phyloP scores from a whole-genome alignment of 2,113 vertebrate genomes.

The Gasterosteus aculeatus region DNA sequence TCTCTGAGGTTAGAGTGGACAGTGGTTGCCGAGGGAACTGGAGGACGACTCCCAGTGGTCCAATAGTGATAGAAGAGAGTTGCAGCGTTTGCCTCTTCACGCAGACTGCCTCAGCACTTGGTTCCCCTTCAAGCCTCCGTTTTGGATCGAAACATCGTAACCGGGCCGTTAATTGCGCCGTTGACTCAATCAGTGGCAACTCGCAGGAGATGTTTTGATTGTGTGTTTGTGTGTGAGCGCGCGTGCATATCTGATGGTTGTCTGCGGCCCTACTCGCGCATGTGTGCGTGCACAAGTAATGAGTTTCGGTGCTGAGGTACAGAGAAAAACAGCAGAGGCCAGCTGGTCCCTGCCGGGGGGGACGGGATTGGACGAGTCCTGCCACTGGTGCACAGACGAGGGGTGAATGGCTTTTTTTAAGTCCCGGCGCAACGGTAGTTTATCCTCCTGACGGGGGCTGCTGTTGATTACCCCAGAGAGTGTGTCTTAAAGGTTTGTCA shows the following conservation, averaged over 20 bases:
- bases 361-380: constrained; percentile 47
- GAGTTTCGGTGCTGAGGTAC: constrained; percentile 70
- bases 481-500: constrained; percentile 49
- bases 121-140: constrained; percentile 57
- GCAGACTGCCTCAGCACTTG: constrained; percentile 70
- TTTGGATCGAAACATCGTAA: constrained; percentile 72
- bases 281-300: constrained; percentile 49
- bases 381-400: constrained; percentile 50
- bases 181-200: constrained; percentile 73
- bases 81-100: constrained; percentile 62
- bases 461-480: constrained; percentile 66
- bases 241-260: constrained; percentile 24
- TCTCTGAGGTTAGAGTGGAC: constrained; percentile 37
- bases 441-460: constrained; percentile 51
- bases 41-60: constrained; percentile 60
- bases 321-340: constrained; percentile 56
- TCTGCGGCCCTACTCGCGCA: constrained; percentile 27
- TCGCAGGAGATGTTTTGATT: constrained; percentile 46
- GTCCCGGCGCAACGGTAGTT: constrained; percentile 29
- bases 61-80: constrained; percentile 53
- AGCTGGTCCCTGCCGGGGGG: constrained; percentile 41
- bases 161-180: constrained; percentile 61
- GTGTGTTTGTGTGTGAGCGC: neutral
- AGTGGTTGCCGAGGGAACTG: constrained; percentile 32
- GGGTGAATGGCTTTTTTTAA: constrained; percentile 49